Evolutionary conservation across 2,113 vertebrate species (phyloP).

Genomic region (Dicrurus megarhynchus): DNA sequence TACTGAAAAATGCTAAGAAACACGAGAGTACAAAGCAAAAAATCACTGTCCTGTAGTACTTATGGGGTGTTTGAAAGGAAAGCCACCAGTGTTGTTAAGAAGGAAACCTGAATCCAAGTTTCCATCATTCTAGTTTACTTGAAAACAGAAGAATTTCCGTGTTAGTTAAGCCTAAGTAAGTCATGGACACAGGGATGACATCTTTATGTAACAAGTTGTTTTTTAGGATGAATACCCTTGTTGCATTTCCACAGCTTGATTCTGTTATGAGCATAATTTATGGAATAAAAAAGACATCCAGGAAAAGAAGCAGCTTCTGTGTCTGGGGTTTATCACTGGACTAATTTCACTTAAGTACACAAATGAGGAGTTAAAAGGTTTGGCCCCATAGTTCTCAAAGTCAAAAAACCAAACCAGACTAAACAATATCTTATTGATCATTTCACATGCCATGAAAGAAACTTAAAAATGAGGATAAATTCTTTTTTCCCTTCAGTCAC

Average conservation of each 20-base stretch:
- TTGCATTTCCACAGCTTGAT: not conserved
- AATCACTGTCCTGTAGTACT: not conserved
- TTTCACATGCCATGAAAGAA: not conserved
- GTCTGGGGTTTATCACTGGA: not conserved
- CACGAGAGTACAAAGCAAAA: not conserved
- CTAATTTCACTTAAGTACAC: not conserved
- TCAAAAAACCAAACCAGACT: not conserved
- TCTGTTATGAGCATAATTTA: not conserved
- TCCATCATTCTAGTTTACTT: not conserved
- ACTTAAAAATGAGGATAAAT: not conserved
- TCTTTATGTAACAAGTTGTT: not conserved
- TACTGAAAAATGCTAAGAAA: not conserved
- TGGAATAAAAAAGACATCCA: not conserved
- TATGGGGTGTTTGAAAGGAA: not conserved
- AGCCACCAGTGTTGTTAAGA: not conserved
- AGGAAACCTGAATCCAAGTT: not conserved
- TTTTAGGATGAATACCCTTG: not conserved
- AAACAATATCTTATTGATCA: not conserved
- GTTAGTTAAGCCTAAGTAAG: not conserved
- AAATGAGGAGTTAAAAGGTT: not conserved
- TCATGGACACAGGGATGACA: not conserved
- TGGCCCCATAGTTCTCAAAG: not conserved
- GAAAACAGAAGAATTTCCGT: not conserved
- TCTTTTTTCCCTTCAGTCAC: not conserved
- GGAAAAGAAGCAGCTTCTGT: not conserved